Evolutionary conservation across 2,113 vertebrate species (phyloP).

Genomic region (Pygoscelis antarcticus): DNA sequence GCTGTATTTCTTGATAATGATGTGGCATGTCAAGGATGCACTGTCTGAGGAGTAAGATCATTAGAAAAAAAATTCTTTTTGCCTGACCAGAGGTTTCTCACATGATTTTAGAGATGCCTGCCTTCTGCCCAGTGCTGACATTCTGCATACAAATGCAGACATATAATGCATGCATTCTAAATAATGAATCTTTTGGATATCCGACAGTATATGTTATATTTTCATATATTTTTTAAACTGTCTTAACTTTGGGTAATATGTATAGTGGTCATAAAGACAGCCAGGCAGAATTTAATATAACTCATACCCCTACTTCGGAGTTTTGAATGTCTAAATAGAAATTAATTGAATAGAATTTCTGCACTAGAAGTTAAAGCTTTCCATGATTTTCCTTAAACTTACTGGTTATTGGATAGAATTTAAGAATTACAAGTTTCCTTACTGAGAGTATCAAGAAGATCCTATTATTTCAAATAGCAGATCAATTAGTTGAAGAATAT

Average conservation of each 20-base stretch:
- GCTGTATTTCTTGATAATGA: not conserved
- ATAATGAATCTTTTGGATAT: not conserved
- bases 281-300: not conserved
- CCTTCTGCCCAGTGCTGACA: not conserved
- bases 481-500: not conserved
- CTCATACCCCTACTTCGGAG: not conserved
- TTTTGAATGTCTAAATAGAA: not conserved
- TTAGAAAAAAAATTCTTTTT: not conserved
- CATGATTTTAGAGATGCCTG: not conserved
- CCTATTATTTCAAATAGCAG: not conserved
- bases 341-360: not conserved
- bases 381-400: not conserved
- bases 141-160: not conserved
- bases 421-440: not conserved
- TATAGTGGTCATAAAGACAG: not conserved
- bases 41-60: not conserved
- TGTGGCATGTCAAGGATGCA: not conserved
- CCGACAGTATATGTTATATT: not conserved
- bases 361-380: not conserved
- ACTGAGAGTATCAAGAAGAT: not conserved
- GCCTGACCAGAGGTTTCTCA: not conserved
- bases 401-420: not conserved
- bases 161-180: not conserved
- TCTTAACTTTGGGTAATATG: not conserved
- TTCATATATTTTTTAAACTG: not conserved